Evolutionary conservation across 2,888 invertebrate species (phyloP).

Genomic region (Orchesellides sinensis): DNA sequence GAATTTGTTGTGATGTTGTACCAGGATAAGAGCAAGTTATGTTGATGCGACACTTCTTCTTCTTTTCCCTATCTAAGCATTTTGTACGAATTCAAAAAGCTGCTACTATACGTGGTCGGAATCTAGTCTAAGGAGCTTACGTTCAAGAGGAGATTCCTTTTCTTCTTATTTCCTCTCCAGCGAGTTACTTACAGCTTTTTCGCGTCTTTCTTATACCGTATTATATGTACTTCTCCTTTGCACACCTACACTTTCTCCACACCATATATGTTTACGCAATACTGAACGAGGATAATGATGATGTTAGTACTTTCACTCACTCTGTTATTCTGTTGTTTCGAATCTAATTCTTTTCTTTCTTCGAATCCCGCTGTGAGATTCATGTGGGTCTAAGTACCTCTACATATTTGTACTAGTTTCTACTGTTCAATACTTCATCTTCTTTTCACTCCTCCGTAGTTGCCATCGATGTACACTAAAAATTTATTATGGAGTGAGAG

Average conservation of each 20-base stretch:
- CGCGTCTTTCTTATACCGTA: neutral
- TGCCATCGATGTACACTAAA: too few relatives aligned
- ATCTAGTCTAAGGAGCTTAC: constrained; percentile 2
- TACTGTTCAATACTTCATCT: too few relatives aligned
- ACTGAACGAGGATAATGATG: neutral
- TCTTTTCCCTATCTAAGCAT: neutral
- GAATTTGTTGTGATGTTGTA: neutral
- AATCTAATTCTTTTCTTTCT: neutral
- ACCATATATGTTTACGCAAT: neutral
- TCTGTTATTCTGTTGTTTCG: neutral
- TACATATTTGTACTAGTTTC: neutral
- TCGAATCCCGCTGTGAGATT: too few relatives aligned
- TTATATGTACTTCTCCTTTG: neutral
- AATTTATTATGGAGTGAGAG: too few relatives aligned
- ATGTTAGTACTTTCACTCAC: neutral
- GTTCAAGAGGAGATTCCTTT: constrained; percentile 6
- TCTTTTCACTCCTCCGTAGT: too few relatives aligned
- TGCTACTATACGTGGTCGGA: neutral
- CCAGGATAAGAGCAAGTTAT: neutral
- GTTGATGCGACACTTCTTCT: constrained; percentile 4
- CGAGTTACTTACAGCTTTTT: neutral
- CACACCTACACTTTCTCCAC: too few relatives aligned
- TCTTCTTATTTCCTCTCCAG: neutral
- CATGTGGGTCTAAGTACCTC: neutral
- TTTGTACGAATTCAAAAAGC: constrained; percentile 11